Percentiles rank a stretch among this genome's conserved stretches.
phyloP scores from a whole-genome alignment of 2,797 vertebrate species.

The Sebastes itinus region DNA sequence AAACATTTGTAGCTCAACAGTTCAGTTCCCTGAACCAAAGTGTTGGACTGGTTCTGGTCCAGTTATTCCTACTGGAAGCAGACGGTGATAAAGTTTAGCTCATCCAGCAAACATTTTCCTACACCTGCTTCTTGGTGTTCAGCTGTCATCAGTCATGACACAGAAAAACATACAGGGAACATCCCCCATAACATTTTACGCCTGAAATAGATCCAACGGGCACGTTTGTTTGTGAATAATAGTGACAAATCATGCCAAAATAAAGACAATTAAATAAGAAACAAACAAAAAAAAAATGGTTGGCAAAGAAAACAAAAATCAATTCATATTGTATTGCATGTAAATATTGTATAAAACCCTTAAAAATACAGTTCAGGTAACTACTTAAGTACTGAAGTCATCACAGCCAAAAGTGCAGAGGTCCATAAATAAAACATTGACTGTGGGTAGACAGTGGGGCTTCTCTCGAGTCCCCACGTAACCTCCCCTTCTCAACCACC shows the following conservation, averaged over 20 bases:
- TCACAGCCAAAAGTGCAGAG: conserved; percentile 90
- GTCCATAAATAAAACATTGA: conserved; percentile 86
- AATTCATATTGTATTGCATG: conserved; percentile 85
- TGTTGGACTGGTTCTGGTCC: conserved; percentile 46
- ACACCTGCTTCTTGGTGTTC: conserved; percentile 64
- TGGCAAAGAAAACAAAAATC: conserved; percentile 72
- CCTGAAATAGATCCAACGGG: conserved; percentile 69
- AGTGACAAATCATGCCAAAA: conserved; percentile 73
- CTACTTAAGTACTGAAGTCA: conserved; percentile 88
- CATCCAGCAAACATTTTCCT: conserved; percentile 60
- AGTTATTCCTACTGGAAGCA: conserved; percentile 54
- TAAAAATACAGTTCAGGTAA: conserved; percentile 89
- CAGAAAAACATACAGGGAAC: conserved; percentile 57
- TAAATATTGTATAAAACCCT: conserved; percentile 90
- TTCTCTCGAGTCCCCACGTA: conserved; percentile 53
- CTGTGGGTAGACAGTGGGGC: conserved; percentile 69
- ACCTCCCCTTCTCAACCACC: conserved; percentile 54
- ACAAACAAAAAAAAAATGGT: conserved; percentile 60
- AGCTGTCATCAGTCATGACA: conserved; percentile 64
- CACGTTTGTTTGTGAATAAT: conserved; percentile 72
- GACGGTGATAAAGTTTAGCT: conserved; percentile 59
- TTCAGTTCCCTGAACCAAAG: conserved; percentile 48
- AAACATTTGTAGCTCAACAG: conserved; percentile 37
- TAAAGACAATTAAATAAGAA: conserved; percentile 78
- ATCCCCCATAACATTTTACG: conserved; percentile 42